A percentile compares a stretch with the other conserved stretches of the same genome.
Conservation (phyloP, 2,113 vertebrate genomes). For the Actinemys pallida region DNA sequence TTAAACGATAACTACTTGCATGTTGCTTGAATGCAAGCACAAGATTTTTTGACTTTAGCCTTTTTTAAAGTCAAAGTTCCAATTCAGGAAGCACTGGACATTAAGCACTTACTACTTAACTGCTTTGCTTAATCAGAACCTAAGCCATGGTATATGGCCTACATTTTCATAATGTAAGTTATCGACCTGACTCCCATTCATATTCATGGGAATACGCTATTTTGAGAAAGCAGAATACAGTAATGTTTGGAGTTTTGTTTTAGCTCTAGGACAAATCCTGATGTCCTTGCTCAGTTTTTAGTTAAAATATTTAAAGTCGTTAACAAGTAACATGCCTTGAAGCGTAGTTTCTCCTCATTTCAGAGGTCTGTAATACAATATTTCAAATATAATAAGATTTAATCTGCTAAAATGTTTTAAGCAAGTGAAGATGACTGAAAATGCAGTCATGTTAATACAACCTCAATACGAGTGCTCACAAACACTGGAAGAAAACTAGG, state of each 20-base stretch:
- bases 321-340: neutral
- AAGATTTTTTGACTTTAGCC: neutral
- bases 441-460: neutral
- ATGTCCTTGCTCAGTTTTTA: neutral
- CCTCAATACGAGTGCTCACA: neutral
- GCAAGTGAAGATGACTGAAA: neutral
- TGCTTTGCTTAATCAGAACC: neutral
- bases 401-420: neutral
- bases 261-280: neutral
- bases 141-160: neutral
- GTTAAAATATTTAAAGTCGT: neutral
- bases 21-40: neutral
- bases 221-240: neutral
- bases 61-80: neutral
- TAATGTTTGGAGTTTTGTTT: neutral
- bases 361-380: neutral
- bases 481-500: neutral
- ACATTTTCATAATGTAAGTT: neutral
- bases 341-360: neutral
- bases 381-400: neutral
- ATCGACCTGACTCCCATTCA: neutral
- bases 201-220: neutral
- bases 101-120: neutral
- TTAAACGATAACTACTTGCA: neutral
- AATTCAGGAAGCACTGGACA: neutral